Conservation (phyloP, 1,140 invertebrate genomes). For the Temnothorax nylanderi region DNA sequence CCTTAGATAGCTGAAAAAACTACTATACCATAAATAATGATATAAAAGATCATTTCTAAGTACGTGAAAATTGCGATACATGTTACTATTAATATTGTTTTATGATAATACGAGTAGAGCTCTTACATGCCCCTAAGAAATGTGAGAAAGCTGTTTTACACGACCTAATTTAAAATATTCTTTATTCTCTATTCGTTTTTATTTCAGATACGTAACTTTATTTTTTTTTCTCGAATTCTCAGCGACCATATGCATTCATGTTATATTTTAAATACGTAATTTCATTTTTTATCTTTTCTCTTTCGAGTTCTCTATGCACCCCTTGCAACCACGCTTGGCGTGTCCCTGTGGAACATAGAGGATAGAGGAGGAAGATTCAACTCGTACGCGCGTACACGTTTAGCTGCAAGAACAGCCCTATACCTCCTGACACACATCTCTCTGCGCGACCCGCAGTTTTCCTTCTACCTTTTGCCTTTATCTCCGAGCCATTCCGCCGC, state of each 20-base stretch:
- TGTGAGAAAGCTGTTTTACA: background rate
- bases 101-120: background rate
- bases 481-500: conserved; percentile 57
- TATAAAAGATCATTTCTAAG: background rate
- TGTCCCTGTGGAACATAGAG: background rate
- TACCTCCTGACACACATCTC: conserved; percentile 63
- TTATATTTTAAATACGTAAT: background rate
- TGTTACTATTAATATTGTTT: background rate
- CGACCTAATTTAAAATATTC: background rate
- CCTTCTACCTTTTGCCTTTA: conserved; percentile 54
- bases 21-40: background rate
- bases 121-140: background rate
- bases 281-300: background rate
- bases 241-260: background rate
- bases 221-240: background rate
- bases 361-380: conserved; percentile 22
- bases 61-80: background rate
- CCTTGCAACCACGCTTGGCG: background rate
- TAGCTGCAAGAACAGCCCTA: conserved; percentile 11
- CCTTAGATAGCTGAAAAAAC: background rate
- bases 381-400: conserved; percentile 25
- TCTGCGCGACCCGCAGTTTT: conserved; percentile 40
- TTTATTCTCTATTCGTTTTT: background rate
- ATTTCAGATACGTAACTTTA: background rate
- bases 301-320: background rate